These are phyloP conservation scores for Alosa alosa DNA, from an alignment of 2,113 vertebrate genomes.

Conservation along the genomic window DNA sequence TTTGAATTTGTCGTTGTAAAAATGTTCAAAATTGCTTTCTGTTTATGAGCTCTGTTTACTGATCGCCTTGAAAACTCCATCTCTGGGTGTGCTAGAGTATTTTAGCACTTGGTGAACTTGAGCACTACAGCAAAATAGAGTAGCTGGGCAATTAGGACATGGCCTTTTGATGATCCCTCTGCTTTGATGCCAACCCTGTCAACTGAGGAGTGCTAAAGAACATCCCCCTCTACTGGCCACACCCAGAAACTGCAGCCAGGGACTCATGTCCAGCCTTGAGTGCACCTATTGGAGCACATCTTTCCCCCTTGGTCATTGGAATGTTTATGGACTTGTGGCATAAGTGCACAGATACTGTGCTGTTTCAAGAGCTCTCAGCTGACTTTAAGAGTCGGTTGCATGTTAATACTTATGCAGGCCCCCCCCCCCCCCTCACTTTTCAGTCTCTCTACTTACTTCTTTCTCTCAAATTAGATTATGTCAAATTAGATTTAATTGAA, in stretches of 20 bases:
- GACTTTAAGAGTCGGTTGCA: too few relatives aligned
- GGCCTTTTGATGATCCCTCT: not conserved
- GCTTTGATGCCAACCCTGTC: not conserved
- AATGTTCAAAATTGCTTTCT: not conserved
- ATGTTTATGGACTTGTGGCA: not conserved
- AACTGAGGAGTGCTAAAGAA: not conserved
- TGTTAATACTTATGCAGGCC: too few relatives aligned
- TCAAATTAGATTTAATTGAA: too few relatives aligned
- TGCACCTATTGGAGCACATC: not conserved
- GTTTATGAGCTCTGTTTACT: not conserved
- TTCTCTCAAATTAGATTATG: too few relatives aligned
- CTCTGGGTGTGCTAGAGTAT: not conserved
- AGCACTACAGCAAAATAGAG: not conserved
- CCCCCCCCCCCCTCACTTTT: too few relatives aligned
- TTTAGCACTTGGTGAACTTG: not conserved
- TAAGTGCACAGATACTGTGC: not conserved
- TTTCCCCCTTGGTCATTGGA: not conserved
- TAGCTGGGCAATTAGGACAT: not conserved
- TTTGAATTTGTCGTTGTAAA: not conserved
- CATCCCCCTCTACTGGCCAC: constrained; percentile 45
- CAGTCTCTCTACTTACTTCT: too few relatives aligned
- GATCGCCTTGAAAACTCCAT: not conserved
- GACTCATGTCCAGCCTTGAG: not conserved
- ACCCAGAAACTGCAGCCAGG: constrained; percentile 11
- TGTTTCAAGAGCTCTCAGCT: not conserved